Evolutionary conservation across 2,888 invertebrate species (phyloP), one percentile per base, ranked within the genome.

Genomic region (Andrena camellia): DNA sequence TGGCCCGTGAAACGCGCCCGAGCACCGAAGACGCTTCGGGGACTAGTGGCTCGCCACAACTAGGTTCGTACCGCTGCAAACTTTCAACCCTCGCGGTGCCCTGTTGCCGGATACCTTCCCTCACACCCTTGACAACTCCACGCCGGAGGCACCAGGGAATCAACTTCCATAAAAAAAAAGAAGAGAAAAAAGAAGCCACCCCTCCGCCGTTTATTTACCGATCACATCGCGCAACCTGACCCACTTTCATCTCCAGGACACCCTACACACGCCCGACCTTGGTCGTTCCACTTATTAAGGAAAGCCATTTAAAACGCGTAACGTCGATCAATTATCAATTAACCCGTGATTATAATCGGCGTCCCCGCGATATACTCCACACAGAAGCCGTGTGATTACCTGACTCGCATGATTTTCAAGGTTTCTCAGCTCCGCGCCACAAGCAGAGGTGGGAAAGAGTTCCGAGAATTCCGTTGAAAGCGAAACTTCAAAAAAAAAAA

Each of bases 401-500:
- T 83, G 83, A 83, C 83, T 70, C 83, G 35, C 68, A 78, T 82
- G 78, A 78, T 83, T 57, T 74, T 74, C 83, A 74, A 83, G 83
- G 83, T 83, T 83, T 78, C 83, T 63, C 67, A 10, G 13, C 48
- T 52, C n/a, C 26, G 33, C 59, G 29, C 42, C 42, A 17, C 17
- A 5, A 42, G 42, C 42, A 17, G 17, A 42, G 17, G 42, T 17
- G 42, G 42, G 42, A 42, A 17, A 42, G 17, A 17, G 17, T 42
- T 42, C 42, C 42, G 42, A 42, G 42, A 5, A 17, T 42, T 42
- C 4, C 13, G 4, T 42, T 42, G 42, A 42, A 42, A 42, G 42
- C 13, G 17, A 42, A 42, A 42, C 17, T 42, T 42, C 0, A 42
- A 42, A 42, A 42, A 13, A 42, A 13, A 13, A 5, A 17, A 42